Conservation (phyloP, 2,113 vertebrate genomes). For the Corvus hawaiiensis region DNA sequence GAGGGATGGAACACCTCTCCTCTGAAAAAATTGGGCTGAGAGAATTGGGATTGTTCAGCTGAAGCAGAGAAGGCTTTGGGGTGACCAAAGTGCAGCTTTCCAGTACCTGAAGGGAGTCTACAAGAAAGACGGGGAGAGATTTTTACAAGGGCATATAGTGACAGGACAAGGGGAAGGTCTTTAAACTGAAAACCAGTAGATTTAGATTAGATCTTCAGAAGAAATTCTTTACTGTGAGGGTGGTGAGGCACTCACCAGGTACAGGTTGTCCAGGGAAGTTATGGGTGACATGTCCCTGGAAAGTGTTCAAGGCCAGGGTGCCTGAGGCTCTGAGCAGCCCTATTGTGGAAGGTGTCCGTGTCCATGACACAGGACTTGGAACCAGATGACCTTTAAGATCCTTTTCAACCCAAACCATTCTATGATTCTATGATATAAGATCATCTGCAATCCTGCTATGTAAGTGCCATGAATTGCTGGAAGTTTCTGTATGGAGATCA, state of each 20-base stretch:
- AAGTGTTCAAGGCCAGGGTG: not conserved
- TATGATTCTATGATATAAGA: no score
- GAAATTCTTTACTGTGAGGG: not conserved
- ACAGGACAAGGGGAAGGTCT: not conserved
- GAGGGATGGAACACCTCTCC: not conserved
- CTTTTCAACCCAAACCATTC: not conserved
- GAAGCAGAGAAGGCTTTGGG: not conserved
- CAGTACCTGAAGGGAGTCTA: not conserved
- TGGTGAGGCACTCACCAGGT: not conserved
- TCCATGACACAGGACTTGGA: not conserved
- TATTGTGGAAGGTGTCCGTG: not conserved
- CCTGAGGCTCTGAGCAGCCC: no score
- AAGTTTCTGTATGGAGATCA: not conserved
- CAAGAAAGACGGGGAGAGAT: not conserved
- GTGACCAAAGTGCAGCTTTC: not conserved
- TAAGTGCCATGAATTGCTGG: not conserved
- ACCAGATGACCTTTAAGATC: not conserved
- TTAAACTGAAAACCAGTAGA: not conserved
- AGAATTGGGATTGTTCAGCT: not conserved
- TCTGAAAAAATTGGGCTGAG: not conserved
- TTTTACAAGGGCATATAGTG: not conserved
- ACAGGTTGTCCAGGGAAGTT: not conserved
- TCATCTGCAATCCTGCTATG: not conserved
- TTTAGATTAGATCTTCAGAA: not conserved
- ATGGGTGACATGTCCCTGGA: not conserved